These are phyloP conservation scores for Neodiprion virginianus DNA, from an alignment of 1,140 invertebrate genomes.

Conservation along the genomic window DNA sequence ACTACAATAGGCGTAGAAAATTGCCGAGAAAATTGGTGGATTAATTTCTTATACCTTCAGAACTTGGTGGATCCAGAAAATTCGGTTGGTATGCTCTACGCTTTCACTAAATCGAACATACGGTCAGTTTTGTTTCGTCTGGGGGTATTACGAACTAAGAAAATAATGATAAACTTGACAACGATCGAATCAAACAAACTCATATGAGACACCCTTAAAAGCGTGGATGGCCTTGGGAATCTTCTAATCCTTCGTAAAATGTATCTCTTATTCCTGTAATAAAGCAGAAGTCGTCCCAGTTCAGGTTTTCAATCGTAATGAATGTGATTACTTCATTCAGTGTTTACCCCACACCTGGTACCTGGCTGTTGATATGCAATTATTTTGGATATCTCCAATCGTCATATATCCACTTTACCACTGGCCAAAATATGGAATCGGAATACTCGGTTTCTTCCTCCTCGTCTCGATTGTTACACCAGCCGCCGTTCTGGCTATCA, in stretches of 20 bases:
- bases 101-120: slow-evolving; percentile 39
- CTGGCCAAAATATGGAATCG: slow-evolving; percentile 26
- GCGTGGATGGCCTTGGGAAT: slow-evolving; percentile 42
- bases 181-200: not conserved
- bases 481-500: not conserved
- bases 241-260: too few species aligned
- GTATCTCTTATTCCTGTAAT: too few species aligned
- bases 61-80: slow-evolving; percentile 60
- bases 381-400: slow-evolving; percentile 67
- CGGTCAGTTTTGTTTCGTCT: slow-evolving; percentile 56
- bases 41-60: slow-evolving; percentile 66
- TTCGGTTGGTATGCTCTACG: slow-evolving; percentile 36
- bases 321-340: slow-evolving; percentile 45
- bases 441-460: slow-evolving; percentile 13
- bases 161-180: slow-evolving; percentile 64
- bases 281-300: too few species aligned
- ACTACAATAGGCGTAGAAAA: not conserved
- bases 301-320: too few species aligned
- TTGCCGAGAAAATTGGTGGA: slow-evolving; percentile 66
- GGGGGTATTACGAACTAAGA: slow-evolving; percentile 55
- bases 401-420: slow-evolving; percentile 52
- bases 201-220: slow-evolving; percentile 57
- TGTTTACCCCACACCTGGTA: slow-evolving; percentile 67
- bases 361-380: slow-evolving; percentile 75
- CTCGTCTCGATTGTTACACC: not conserved